Base-by-base conservation (phyloP, 2,797 vertebrate species). In the Clarias pachynema region DNA sequence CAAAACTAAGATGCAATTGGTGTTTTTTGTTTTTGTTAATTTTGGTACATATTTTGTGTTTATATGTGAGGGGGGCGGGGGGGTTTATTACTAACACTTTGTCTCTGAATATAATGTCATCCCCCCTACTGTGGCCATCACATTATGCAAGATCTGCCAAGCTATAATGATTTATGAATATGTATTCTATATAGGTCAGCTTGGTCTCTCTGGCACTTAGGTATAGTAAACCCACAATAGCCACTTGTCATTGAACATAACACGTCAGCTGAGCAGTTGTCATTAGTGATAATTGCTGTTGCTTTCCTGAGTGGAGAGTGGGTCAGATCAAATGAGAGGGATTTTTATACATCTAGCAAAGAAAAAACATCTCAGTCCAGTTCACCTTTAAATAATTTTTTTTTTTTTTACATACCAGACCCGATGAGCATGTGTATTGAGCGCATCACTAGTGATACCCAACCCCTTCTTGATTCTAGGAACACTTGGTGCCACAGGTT, bases 401-500 rank as follows among this genome's bases (percentile, higher is more conserved):
- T 53, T 73, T 74, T 26, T 15, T 68, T 59, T 29, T 12, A 26
- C 18, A 44, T 63, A 20, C 26, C 34, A 29, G 26, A 59, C 1
- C 63, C 40, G 82, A 80, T n/a, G 9, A 37, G n/a, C 34, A 59
- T 60, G 57, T 65, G 83, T 83, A 81, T 84, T 80, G 75, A 89
- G 85, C 83, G 73, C 87, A 89, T 91, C 87, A 87, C 88, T 90
- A 84, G 77, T 91, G 93, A 92, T 90, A 94, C 84, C 80, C 37
- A 89, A 94, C 91, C 92, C 91, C 91, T 89, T 87, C 89, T 88
- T 70, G 88, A 88, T 75, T 91, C 87, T 83, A 79, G 80, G 80
- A 89, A 89, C 89, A 73, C 82, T 86, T 86, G 83, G 85, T 86
- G 88, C 74, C 80, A 65, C 63, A 16, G 60, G 57, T 90, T 92